Percentiles rank a stretch among this genome's conserved stretches.
phyloP scores from a whole-genome alignment of 53 echinoderm and acorn worm genomes.

The Paracentrotus lividus region DNA sequence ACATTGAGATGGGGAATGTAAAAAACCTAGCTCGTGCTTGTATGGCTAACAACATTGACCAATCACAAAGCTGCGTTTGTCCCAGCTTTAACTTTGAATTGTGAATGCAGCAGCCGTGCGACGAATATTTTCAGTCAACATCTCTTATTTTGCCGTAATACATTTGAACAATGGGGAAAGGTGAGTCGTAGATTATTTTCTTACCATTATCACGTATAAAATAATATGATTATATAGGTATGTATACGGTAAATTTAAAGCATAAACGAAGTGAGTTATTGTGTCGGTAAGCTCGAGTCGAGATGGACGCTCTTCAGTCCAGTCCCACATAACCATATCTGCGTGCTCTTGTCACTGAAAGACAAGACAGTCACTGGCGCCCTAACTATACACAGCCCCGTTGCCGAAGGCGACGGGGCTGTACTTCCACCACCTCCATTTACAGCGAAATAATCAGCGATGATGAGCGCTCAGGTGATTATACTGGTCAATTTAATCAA shows the following conservation, averaged over 20 bases:
- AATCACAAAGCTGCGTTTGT: background rate
- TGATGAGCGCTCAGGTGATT: too few relatives aligned
- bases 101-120: background rate
- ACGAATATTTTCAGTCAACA: background rate
- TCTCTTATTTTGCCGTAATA: background rate
- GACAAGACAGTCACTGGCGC: too few relatives aligned
- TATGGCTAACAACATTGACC: slow-evolving; percentile 4
- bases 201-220: too few relatives aligned
- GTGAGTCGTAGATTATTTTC: background rate
- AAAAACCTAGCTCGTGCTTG: too few relatives aligned
- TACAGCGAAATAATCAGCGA: too few relatives aligned
- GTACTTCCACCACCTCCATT: too few relatives aligned
- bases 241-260: background rate
- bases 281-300: too few relatives aligned
- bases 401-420: too few relatives aligned
- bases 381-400: too few relatives aligned
- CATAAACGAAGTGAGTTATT: too few relatives aligned
- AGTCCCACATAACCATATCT: background rate
- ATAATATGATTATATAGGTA: background rate
- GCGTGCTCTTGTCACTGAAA: background rate
- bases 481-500: too few relatives aligned
- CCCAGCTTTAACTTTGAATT: slow-evolving; percentile 58
- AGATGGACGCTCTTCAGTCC: background rate
- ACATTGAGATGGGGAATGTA: too few relatives aligned
- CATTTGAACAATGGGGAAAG: slow-evolving; percentile 14